A percentile compares a stretch with the other conserved stretches of the same genome.
Conservation (phyloP, 2,113 vertebrate species). For the Tetrax tetrax region DNA sequence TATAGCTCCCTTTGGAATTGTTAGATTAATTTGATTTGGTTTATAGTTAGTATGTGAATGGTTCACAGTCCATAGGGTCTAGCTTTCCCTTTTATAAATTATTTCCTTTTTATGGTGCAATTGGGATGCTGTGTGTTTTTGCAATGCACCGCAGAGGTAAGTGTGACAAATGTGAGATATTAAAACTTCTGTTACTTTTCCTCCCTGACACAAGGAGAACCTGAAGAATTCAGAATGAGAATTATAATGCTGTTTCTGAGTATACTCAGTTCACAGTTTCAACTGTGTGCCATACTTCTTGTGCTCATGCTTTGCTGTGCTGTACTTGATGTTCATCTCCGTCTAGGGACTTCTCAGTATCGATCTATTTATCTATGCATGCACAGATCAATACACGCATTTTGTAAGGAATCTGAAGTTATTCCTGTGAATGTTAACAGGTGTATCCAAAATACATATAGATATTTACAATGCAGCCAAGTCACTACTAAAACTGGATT, state of each 20-base stretch:
- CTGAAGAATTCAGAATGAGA: background rate
- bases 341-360: background rate
- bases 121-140: constrained; percentile 1
- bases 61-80: constrained; percentile 15
- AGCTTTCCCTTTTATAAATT: constrained; percentile 46
- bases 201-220: background rate
- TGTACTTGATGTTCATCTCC: background rate
- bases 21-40: constrained; percentile 38
- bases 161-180: background rate
- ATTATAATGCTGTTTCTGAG: background rate
- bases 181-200: constrained; percentile 6
- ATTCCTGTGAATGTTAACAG: background rate
- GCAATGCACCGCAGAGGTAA: background rate
- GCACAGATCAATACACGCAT: background rate
- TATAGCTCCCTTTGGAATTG: constrained; percentile 27
- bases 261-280: background rate
- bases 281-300: background rate
- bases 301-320: background rate
- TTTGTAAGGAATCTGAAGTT: background rate
- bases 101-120: background rate
- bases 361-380: background rate
- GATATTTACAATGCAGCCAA: background rate
- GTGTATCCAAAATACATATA: background rate
- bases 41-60: constrained; percentile 27
- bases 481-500: background rate